A percentile compares a stretch with the other conserved stretches of the same genome.
These are phyloP conservation scores for Nymphicus hollandicus DNA, from an alignment of 2,113 vertebrate species.

Conservation along the genomic window DNA sequence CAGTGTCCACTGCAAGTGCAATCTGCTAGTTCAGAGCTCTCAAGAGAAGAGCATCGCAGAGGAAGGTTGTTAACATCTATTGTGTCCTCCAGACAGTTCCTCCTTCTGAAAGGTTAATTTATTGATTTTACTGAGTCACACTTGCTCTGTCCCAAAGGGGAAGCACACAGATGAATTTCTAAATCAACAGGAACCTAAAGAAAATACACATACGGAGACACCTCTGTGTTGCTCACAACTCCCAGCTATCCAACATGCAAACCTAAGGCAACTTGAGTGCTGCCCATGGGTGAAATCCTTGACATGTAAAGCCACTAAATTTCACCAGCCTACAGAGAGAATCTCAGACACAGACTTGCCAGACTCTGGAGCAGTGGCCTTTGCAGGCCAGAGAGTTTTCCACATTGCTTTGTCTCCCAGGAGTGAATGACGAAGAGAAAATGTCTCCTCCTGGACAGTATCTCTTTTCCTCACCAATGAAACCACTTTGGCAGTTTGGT, in stretches of 20 bases:
- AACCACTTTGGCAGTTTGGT: neutral
- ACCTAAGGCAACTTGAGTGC: neutral
- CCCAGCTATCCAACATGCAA: neutral
- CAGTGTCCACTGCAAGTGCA: neutral
- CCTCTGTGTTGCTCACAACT: neutral
- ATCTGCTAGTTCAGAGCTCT: neutral
- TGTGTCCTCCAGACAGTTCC: neutral
- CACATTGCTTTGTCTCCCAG: neutral
- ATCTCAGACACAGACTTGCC: neutral
- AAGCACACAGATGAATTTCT: neutral
- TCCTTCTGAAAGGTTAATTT: neutral
- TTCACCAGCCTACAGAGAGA: neutral
- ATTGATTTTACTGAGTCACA: neutral
- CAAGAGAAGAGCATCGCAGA: neutral
- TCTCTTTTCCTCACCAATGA: neutral
- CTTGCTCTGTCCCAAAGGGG: neutral
- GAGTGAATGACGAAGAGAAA: neutral
- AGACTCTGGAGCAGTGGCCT: neutral
- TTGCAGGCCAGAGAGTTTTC: neutral
- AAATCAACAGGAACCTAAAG: neutral
- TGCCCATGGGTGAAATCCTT: neutral
- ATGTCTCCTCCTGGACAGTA: neutral
- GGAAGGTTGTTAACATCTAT: neutral
- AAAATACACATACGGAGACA: slow-evolving; percentile 18
- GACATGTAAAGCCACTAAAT: neutral